A percentile compares a stretch with the other conserved stretches of the same genome.
Conservation (phyloP, 2,888 invertebrate species). For the Melinaea marsaeus region DNA sequence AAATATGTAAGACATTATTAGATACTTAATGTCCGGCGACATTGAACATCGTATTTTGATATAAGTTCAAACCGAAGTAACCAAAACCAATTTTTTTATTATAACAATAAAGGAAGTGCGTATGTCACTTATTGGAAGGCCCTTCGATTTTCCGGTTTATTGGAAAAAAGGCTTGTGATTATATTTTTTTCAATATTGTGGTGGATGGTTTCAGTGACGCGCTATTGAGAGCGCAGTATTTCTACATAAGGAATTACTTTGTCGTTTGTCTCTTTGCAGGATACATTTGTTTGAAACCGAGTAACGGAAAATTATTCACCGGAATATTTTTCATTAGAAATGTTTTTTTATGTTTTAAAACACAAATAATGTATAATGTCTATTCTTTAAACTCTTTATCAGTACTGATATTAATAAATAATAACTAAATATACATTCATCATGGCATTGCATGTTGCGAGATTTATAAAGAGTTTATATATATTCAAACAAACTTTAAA, state of each 20-base stretch:
- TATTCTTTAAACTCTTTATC: too few relatives aligned
- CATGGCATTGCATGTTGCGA: too few relatives aligned
- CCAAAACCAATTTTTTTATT: neutral
- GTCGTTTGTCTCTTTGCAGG: neutral
- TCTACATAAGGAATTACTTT: constrained; percentile 13
- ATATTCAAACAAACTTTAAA: too few relatives aligned
- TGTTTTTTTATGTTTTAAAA: too few relatives aligned
- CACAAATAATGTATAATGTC: too few relatives aligned
- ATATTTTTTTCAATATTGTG: constrained; percentile 23
- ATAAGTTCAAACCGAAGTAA: neutral
- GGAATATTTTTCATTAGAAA: too few relatives aligned
- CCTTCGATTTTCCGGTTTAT: constrained; percentile 33
- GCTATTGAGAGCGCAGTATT: constrained; percentile 10
- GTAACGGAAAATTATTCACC: too few relatives aligned
- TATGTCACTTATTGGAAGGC: constrained; percentile 30
- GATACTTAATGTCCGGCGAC: neutral
- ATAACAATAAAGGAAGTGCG: constrained; percentile 15
- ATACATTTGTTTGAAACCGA: neutral
- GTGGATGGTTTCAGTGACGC: constrained; percentile 16
- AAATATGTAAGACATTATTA: neutral
- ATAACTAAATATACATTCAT: too few relatives aligned
- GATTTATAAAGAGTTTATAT: too few relatives aligned
- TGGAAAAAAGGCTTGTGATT: constrained; percentile 23
- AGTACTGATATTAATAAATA: too few relatives aligned
- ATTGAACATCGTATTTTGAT: neutral